Conservation (phyloP, 2,797 vertebrate genomes). For the Artibeus lituratus region DNA sequence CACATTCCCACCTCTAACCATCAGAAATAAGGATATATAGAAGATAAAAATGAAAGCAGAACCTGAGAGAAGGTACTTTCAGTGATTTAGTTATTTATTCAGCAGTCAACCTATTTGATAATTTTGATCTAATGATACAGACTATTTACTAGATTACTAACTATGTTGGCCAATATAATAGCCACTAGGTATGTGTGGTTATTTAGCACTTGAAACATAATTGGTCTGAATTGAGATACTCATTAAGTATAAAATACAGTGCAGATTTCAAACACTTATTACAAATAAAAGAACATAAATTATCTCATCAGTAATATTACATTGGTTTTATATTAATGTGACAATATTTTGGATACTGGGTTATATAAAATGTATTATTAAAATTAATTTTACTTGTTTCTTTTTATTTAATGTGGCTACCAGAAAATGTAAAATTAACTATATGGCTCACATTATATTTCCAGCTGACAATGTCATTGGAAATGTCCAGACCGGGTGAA, state of each 20-base stretch:
- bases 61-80: background rate
- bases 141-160: background rate
- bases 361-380: background rate
- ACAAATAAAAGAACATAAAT: background rate
- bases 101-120: background rate
- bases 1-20: background rate
- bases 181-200: background rate
- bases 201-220: background rate
- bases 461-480: fast-evolving
- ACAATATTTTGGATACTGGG: background rate
- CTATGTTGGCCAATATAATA: background rate
- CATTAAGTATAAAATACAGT: background rate
- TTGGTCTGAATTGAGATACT: background rate
- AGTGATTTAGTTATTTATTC: background rate
- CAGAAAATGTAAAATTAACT: background rate
- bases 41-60: background rate
- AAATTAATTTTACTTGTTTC: background rate
- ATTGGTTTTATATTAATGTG: background rate
- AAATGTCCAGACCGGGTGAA: background rate
- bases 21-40: background rate
- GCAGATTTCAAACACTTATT: background rate
- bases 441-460: background rate
- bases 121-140: background rate
- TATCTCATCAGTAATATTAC: background rate
- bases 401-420: background rate